Evolutionary conservation across 2,888 invertebrate genomes (phyloP), one percentile per base, ranked within the genome.

Genomic region (Rambutsinella grinnellia): DNA sequence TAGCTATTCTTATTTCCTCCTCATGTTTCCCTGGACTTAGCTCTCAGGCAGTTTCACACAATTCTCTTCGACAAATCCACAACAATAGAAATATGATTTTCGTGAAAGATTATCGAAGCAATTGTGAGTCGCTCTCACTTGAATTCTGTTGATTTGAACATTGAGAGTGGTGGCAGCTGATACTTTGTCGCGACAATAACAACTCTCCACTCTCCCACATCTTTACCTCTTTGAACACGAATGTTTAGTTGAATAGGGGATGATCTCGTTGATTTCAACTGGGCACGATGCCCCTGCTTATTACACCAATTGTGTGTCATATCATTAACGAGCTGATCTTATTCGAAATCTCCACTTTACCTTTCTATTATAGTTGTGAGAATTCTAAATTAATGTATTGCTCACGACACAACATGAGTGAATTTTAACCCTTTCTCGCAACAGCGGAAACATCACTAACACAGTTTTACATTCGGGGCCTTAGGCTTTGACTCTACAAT

Each of bases 311-410:
- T 36, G 13, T 36, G 36, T 36, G 36, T 5, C 36, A 36, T 58
- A 58, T 56, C 68, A 26, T 60, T 60, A 69, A 69, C 51, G 60
- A 69, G 46, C 60, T 69, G 68, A 69, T 69, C 68, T 69, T 69
- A 60, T 69, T 70, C 70, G 54, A 26, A 62, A 62, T 62, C 54
- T 54, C 27, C 23, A 56, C 10, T 19, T 13, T 28, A 26, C 53
- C 19, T 54, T 13, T 51, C 15, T 53, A 15, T n/a, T 15, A 2
- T 17, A 15, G 17, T 36, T 60, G 68, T 61, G 62, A 70, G 49
- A 62, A 36, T 44, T 56, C 44, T 21, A 61, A 54, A 70, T 62
- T 62, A 70, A 70, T 70, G 53, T 70, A 70, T 47, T 53, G 62
- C 70, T 61, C 70, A 70, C 70, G 70, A 36, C 36, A 36, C 36